phyloP scores from a whole-genome alignment of 2,797 vertebrate species.

The Diplodus puntazzo region DNA sequence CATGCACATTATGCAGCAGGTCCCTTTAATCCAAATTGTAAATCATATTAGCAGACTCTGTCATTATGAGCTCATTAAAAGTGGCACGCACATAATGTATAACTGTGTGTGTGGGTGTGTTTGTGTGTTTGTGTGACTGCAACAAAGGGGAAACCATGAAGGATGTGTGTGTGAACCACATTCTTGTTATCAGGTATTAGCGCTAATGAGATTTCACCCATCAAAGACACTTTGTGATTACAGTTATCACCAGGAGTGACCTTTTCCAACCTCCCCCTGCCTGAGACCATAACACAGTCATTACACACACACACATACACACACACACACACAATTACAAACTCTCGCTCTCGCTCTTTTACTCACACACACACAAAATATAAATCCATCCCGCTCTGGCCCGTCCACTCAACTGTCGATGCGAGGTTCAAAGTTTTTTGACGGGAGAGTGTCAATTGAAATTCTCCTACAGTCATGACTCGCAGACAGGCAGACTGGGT shows the following conservation, averaged over 20 bases:
- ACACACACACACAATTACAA: neutral
- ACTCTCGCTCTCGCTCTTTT: too few species aligned
- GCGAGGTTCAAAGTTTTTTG: slow-evolving; percentile 21
- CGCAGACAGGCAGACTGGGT: slow-evolving; percentile 3
- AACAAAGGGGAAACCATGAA: slow-evolving; percentile 52
- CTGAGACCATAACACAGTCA: neutral
- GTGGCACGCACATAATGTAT: neutral
- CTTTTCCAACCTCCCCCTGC: slow-evolving; percentile 31
- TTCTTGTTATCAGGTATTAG: slow-evolving; percentile 72
- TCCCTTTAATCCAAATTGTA: slow-evolving; percentile 26
- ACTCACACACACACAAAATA: slow-evolving; percentile 15
- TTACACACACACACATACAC: slow-evolving; percentile 11
- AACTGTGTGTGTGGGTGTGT: neutral
- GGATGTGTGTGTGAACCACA: slow-evolving; percentile 50
- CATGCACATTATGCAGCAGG: neutral
- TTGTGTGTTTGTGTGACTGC: neutral
- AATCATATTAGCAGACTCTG: slow-evolving; percentile 26
- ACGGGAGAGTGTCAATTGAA: slow-evolving; percentile 18
- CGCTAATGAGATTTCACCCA: slow-evolving; percentile 78
- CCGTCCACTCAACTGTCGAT: slow-evolving; percentile 21
- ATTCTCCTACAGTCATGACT: slow-evolving; percentile 12
- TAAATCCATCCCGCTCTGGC: neutral
- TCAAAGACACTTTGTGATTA: slow-evolving; percentile 72
- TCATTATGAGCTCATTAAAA: slow-evolving; percentile 28
- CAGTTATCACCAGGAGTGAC: slow-evolving; percentile 60